Base-by-base conservation (phyloP, 2,797 vertebrate species). In the Urosaurus nigricauda region DNA sequence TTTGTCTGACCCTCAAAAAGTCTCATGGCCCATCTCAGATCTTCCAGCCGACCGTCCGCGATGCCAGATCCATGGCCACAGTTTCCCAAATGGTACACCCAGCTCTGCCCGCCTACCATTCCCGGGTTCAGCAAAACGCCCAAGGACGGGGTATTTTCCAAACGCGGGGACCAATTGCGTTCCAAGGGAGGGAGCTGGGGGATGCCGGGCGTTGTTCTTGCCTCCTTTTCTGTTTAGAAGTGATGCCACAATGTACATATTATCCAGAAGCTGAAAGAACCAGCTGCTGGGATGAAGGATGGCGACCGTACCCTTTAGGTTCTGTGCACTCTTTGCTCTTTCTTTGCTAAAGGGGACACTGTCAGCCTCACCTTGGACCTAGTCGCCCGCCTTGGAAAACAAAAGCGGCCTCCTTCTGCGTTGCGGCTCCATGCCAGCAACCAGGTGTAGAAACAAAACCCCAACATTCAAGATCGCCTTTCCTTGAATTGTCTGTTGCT, bases 301-400 rank as follows among this genome's bases (percentile, higher is more conserved):
- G 11, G 0, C 11, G 2, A 1, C 37, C 32, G 7, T 35, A 17
- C 26, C 77, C 83, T 90, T 75, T 40, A 60, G 81, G 87, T 79
- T 84, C 86, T 37, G 78, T 47, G n/a, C n/a, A n/a, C 77, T 53
- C 51, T 9, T 60, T 85, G 19, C 68, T 4, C 1, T 90, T 89
- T 7, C 88, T 19, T 19, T 60, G 58, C 84, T 77, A 79, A 90
- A 2, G 35, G 94, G 86, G 92, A 87, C 73, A 0, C 87, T 68
- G 85, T 81, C 51, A 16, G 90, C 79, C 88, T 13, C 43, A 63
- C 83, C 5, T 71, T 43, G 84, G 79, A 53, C 80, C 63, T 79
- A 32, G 40, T 0, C 56, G 85, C n/a, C 0, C 86, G 68, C 83
- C 89, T 85, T 80, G 24, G 9, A 77, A 14, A n/a, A 40, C 75